phyloP scores from a whole-genome alignment of 2,797 vertebrate genomes.

The Darevskia nairensis region DNA sequence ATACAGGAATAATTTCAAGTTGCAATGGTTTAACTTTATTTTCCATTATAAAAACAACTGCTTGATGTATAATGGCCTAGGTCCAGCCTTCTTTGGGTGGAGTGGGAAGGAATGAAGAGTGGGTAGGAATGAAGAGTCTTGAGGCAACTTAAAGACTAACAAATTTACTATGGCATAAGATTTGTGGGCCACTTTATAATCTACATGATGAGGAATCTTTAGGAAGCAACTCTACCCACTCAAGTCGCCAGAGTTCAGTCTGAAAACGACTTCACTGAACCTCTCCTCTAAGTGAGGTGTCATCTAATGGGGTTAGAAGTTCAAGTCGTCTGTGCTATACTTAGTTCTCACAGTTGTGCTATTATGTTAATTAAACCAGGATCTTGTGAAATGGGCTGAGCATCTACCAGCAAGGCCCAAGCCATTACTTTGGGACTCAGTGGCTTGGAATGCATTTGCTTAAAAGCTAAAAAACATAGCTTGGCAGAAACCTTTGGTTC shows the following conservation, averaged over 20 bases:
- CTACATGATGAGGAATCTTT: no score
- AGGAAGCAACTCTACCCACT: not conserved
- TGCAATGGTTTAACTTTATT: not conserved
- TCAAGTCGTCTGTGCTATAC: not conserved
- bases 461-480: slow-evolving; percentile 30
- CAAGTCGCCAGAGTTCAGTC: not conserved
- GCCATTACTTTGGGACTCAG: slow-evolving; percentile 24
- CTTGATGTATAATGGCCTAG: not conserved
- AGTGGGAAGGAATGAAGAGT: no score
- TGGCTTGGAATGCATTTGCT: slow-evolving; percentile 22
- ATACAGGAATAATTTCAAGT: not conserved
- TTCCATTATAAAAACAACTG: slow-evolving; percentile 3
- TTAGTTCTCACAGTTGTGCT: not conserved
- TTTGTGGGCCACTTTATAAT: no score
- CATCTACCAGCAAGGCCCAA: slow-evolving; percentile 29
- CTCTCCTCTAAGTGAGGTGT: not conserved
- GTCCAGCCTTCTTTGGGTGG: not conserved
- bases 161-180: no score
- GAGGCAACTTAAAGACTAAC: no score
- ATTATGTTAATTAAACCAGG: not conserved
- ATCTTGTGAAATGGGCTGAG: not conserved
- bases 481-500: slow-evolving; percentile 39
- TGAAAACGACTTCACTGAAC: not conserved
- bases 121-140: no score
- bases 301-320: not conserved